phyloP scores from a whole-genome alignment of 1,140 invertebrate species.

The Brevipalpus yothersi region DNA sequence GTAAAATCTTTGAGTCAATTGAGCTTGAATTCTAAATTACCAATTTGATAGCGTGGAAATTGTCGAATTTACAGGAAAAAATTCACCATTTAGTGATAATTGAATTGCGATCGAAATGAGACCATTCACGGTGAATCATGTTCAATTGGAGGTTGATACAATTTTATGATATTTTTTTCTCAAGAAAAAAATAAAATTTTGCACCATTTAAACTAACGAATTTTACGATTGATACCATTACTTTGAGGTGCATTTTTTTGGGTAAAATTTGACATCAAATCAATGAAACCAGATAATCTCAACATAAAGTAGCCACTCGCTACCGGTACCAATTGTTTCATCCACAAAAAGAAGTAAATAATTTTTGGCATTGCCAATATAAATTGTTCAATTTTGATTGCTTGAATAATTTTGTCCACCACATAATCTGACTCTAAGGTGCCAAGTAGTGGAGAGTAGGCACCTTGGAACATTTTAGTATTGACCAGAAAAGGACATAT shows the following conservation, averaged over 20 bases:
- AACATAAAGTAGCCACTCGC: background rate
- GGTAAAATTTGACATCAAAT: background rate
- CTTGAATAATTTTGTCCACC: background rate
- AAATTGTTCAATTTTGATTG: background rate
- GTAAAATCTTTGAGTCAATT: too few species aligned
- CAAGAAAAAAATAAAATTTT: too few species aligned
- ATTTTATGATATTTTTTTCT: too few species aligned
- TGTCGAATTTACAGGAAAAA: too few species aligned
- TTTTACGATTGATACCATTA: background rate
- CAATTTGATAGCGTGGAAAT: too few species aligned
- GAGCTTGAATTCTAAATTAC: too few species aligned
- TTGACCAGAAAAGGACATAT: slow-evolving; percentile 84
- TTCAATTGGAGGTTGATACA: too few species aligned
- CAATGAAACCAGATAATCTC: background rate
- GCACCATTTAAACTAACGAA: too few species aligned
- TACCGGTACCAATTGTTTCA: background rate
- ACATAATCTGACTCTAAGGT: background rate
- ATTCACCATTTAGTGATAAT: too few species aligned
- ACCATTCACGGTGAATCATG: too few species aligned
- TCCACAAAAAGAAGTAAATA: background rate
- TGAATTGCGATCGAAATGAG: too few species aligned
- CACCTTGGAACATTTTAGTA: slow-evolving; percentile 39
- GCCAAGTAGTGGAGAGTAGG: background rate
- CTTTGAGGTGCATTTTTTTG: background rate
- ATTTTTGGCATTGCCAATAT: background rate